These are phyloP conservation scores for Amphiprion ocellaris DNA, from an alignment of 2,113 vertebrate genomes.

Conservation along the genomic window DNA sequence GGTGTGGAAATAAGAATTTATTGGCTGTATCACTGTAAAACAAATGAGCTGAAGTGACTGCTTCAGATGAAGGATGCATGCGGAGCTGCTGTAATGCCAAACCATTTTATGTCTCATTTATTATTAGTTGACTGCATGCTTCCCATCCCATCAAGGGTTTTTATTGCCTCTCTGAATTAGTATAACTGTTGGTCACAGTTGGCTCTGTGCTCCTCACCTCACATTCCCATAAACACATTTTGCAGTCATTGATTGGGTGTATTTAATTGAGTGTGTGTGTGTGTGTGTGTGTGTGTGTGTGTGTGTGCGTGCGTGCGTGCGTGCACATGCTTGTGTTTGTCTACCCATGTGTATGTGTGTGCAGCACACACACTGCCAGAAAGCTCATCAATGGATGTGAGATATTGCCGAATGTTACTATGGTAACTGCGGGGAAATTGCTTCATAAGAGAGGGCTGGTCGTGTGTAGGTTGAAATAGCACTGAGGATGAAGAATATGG, in stretches of 20 bases:
- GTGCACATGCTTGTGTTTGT: conserved; percentile 13
- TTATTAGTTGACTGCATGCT: not conserved
- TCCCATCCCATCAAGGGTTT: not conserved
- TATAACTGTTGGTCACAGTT: conserved; percentile 36
- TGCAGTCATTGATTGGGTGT: conserved; percentile 28
- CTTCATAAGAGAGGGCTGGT: conserved; percentile 52
- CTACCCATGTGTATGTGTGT: conserved; percentile 23
- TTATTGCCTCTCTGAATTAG: conserved; percentile 15
- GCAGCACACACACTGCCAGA: conserved; percentile 53
- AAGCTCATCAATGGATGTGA: conserved; percentile 74
- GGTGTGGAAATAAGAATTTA: not conserved
- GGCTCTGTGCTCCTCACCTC: conserved; percentile 43
- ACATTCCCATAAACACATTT: conserved; percentile 53
- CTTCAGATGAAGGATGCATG: not conserved
- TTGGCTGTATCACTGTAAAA: not conserved
- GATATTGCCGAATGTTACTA: conserved; percentile 74
- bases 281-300: conserved; percentile 12
- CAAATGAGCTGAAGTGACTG: not conserved
- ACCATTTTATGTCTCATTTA: not conserved
- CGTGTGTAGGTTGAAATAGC: conserved; percentile 62
- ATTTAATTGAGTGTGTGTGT: conserved; percentile 16
- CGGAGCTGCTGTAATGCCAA: not conserved
- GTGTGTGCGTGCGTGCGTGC: conserved; percentile 23
- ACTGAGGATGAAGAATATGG: conserved; percentile 26
- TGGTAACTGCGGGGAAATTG: conserved; percentile 76